These are phyloP conservation scores for Microtus montanus DNA, from an alignment of 2,113 vertebrate species.

Conservation along the genomic window DNA sequence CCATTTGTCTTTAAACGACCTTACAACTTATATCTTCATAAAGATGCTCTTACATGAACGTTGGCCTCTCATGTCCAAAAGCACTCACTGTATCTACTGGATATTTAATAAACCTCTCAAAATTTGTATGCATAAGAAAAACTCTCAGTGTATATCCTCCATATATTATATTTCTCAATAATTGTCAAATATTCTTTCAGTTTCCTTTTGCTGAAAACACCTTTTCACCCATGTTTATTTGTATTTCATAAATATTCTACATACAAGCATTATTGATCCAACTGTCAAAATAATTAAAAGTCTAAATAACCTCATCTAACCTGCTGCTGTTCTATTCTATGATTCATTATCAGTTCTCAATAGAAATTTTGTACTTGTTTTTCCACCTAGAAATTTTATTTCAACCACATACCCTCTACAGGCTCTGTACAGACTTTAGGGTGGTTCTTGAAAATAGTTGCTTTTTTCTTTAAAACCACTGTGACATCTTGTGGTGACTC, in stretches of 20 bases:
- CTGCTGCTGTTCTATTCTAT: background rate
- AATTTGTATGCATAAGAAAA: background rate
- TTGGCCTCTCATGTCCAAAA: background rate
- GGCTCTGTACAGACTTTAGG: background rate
- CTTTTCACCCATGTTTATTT: background rate
- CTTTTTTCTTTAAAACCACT: background rate
- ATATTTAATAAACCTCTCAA: background rate
- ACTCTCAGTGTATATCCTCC: background rate
- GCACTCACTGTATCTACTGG: background rate
- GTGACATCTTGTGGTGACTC: background rate
- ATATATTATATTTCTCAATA: background rate
- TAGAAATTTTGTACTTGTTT: background rate
- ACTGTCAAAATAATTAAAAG: background rate
- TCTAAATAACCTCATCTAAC: background rate
- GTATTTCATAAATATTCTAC: background rate
- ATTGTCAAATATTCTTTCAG: background rate
- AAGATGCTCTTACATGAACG: background rate
- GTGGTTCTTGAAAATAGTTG: background rate
- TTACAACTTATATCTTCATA: background rate
- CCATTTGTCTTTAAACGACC: background rate
- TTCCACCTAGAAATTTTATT: background rate
- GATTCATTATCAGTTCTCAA: background rate
- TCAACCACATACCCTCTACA: fast-evolving
- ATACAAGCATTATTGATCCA: background rate
- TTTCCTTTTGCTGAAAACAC: background rate